Percentiles rank a stretch among this genome's conserved stretches.
Conservation (phyloP, 2,888 invertebrate genomes). For the Caenorhabditis zanzibari region DNA sequence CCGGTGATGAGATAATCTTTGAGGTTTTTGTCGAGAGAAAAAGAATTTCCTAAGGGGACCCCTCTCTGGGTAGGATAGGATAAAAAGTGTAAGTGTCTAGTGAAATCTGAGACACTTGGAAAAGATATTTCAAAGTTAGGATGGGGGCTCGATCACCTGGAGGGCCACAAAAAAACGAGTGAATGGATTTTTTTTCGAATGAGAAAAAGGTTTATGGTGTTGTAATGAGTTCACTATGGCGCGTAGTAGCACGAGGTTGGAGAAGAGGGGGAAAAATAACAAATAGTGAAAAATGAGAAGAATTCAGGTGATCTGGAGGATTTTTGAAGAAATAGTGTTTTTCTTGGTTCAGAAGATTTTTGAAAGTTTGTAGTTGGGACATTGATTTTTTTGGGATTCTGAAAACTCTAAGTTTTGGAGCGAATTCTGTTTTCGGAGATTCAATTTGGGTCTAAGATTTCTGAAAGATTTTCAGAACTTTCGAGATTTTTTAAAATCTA, state of each 20-base stretch:
- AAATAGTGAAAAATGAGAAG: not conserved
- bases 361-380: too few species aligned
- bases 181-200: too few species aligned
- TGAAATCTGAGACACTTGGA: slow-evolving; percentile 29
- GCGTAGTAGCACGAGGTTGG: not conserved
- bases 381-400: too few species aligned
- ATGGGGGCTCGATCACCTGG: not conserved
- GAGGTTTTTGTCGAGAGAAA: slow-evolving; percentile 27
- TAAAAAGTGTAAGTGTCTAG: slow-evolving; percentile 33
- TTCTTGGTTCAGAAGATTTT: too few species aligned
- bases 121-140: not conserved
- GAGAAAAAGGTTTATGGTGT: not conserved
- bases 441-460: too few species aligned
- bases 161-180: too few species aligned
- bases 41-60: not conserved
- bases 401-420: too few species aligned
- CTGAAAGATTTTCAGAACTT: too few species aligned
- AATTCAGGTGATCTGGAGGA: not conserved
- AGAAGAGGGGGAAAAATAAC: not conserved
- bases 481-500: too few species aligned
- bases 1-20: slow-evolving; percentile 46
- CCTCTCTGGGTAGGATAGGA: not conserved
- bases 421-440: too few species aligned
- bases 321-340: too few species aligned
- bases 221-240: not conserved